Percentiles rank a stretch among this genome's conserved stretches.
Conservation (phyloP, 1,140 invertebrate genomes). For the Pogonomyrmex barbatus region DNA sequence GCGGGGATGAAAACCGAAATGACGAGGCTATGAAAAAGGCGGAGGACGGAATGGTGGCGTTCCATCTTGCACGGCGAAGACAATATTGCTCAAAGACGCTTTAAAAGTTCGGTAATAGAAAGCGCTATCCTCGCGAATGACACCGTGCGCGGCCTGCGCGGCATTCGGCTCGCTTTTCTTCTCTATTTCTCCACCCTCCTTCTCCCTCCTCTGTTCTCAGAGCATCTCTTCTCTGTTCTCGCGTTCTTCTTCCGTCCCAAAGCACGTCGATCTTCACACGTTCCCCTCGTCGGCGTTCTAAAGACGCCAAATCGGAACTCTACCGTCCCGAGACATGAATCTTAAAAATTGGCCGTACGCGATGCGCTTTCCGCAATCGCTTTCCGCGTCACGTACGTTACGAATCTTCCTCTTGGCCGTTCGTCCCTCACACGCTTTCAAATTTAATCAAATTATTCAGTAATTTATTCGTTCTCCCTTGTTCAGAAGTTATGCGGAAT, state of each 20-base stretch:
- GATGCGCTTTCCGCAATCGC: conserved; percentile 22
- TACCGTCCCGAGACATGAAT: conserved; percentile 49
- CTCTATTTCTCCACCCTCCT: neutral
- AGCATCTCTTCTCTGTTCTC: no score
- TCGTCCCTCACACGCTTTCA: neutral
- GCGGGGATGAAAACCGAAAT: conserved; percentile 25
- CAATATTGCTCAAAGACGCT: conserved; percentile 75
- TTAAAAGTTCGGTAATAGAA: conserved; percentile 79
- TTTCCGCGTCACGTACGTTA: conserved; percentile 31
- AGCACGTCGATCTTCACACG: neutral
- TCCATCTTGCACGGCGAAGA: conserved; percentile 70
- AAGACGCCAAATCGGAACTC: conserved; percentile 59
- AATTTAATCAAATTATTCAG: conserved; percentile 40
- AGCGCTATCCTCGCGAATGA: conserved; percentile 48
- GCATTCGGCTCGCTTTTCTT: conserved; percentile 9
- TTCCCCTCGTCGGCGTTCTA: neutral
- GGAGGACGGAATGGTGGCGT: conserved; percentile 65
- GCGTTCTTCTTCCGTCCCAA: neutral
- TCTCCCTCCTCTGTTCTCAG: neutral
- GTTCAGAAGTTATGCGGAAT: neutral
- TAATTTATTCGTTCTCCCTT: neutral
- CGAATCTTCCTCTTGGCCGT: neutral
- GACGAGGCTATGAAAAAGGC: conserved; percentile 34
- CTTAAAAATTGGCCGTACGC: conserved; percentile 54
- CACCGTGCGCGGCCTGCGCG: neutral